Percentiles rank a stretch among this genome's conserved stretches.
Evolutionary conservation across 1,140 invertebrate genomes (phyloP).

Genomic region (Cotesia glomerata): DNA sequence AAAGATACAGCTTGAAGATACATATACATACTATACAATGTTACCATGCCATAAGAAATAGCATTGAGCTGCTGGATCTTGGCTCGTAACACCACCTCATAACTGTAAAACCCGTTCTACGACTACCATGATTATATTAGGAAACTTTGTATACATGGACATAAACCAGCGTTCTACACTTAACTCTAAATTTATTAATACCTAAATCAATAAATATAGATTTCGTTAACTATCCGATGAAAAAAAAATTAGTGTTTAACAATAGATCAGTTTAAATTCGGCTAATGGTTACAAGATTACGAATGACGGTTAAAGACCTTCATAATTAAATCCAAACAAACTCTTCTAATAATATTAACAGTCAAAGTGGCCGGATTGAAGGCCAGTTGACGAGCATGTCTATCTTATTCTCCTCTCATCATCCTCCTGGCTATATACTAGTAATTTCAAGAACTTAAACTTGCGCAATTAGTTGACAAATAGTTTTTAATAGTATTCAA

Average conservation of each 20-base stretch:
- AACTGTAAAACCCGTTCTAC: conserved; percentile 54
- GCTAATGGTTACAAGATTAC: conserved; percentile 21
- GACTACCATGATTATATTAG: conserved; percentile 39
- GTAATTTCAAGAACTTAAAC: neutral
- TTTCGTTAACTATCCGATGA: neutral
- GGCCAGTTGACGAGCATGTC: conserved; percentile 20
- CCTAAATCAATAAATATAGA: neutral
- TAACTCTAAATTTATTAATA: neutral
- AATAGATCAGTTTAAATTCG: conserved; percentile 4
- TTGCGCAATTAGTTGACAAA: conserved; percentile 36
- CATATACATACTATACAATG: conserved; percentile 36
- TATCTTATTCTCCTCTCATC: conserved; percentile 1
- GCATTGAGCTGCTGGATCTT: conserved; percentile 8
- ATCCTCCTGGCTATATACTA: neutral
- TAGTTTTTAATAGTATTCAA: conserved; percentile 33
- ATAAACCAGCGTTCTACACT: neutral
- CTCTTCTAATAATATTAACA: conserved; percentile 36
- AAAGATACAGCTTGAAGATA: neutral
- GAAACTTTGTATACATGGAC: neutral
- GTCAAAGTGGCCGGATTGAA: conserved; percentile 19
- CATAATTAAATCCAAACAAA: conserved; percentile 26
- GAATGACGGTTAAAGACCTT: conserved; percentile 32
- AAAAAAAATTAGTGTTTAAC: neutral
- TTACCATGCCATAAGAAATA: conserved; percentile 41
- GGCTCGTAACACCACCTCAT: conserved; percentile 50